Conservation (phyloP, 1,140 invertebrate genomes). For the Neoseiulus cucumeris region DNA sequence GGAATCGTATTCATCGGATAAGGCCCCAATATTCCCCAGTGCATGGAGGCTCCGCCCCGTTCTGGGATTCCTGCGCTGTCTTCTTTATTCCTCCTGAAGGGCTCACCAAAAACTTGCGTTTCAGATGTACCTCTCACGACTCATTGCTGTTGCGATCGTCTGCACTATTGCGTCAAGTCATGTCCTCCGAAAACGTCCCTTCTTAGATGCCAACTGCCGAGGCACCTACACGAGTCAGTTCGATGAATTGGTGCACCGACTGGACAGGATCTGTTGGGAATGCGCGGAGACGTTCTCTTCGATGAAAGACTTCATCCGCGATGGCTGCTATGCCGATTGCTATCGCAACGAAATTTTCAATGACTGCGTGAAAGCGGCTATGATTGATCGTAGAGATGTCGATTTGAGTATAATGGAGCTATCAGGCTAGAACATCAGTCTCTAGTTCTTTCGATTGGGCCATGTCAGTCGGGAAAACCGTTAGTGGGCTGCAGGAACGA, state of each 20-base stretch:
- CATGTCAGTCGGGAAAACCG: no score
- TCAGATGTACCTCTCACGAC: no score
- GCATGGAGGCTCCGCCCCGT: no score
- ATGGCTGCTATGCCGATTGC: not conserved
- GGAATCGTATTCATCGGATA: no score
- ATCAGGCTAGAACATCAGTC: not conserved
- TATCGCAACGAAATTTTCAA: constrained; percentile 5
- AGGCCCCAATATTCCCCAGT: no score
- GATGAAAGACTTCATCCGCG: not conserved
- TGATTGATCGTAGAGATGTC: not conserved
- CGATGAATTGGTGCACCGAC: not conserved
- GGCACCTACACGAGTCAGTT: not conserved
- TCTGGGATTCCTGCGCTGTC: no score
- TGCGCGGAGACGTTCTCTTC: not conserved
- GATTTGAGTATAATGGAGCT: not conserved
- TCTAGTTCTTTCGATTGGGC: not conserved
- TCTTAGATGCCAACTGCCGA: not conserved
- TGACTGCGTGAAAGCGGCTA: not conserved
- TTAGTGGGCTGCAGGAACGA: no score
- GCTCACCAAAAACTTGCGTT: no score
- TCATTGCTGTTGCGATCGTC: no score
- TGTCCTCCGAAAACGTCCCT: not conserved
- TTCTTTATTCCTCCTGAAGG: no score
- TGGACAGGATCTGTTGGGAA: not conserved
- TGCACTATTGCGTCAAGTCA: no score